Base-by-base conservation (phyloP, 1,140 invertebrate genomes). In the Bilobella aurantiaca region DNA sequence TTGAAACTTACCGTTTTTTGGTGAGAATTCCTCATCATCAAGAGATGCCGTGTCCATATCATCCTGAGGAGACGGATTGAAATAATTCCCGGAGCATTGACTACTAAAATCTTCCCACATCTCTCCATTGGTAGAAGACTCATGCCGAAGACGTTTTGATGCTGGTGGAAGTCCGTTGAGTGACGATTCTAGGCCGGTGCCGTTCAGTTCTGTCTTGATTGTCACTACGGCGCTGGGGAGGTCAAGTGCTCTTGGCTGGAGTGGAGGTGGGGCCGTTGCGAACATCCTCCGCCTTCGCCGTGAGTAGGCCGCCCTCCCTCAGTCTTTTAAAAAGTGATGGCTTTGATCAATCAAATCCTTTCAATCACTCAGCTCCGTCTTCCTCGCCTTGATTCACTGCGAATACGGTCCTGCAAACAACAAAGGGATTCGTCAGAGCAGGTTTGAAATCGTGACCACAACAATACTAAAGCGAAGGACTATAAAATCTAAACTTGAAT, bases 41-140 rank as follows among this genome's bases (percentile, higher is more conserved):
- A 31, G 28, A 14, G 49, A 53, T 5, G 31, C 58, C 28, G 58
- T 67, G 46, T 67, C 64, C 27, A 65, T 63, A 34, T 67, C 69
- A 67, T 70, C 69, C 30, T 66, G 53, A 56, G 64, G 66, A 18
- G 64, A 65, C 29, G 69, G 62, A 57, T 65, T 66, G 47, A 58
- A 64, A 53, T 67, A 67, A 14, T 65, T 67, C n/a, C 46, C 62
- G 30, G 30, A 66, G 28, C 69, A 65, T 58, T 70, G 69, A 67
- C 61, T 64, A 67, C 61, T 64, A 34, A 21, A 62, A 57, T 70
- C 69, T 31, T 64, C 68, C 69, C 69, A 70, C 21, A 53, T 53
- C 56, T 70, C n/a, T n/a, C n/a, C 69, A 53, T 69, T 69, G 37
- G 62, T 70, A 18, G 69, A 67, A 25, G 69, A 70, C 31, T 70